Evolutionary conservation across 2,888 invertebrate species (phyloP), one percentile per base, ranked within the genome.

Genomic region (Ormia ochracea): DNA sequence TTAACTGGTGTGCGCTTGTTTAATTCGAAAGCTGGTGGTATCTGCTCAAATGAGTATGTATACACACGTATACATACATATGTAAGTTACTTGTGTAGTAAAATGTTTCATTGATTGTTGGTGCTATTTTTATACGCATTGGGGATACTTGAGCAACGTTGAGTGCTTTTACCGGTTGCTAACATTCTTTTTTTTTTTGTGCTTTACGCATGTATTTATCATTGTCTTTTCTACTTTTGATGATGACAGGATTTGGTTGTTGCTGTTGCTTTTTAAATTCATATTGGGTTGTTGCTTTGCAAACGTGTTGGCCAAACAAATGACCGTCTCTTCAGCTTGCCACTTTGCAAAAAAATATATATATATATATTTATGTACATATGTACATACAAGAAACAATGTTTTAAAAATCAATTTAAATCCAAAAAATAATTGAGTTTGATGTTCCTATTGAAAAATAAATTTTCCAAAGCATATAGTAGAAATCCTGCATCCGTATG

Each of bases 141-240:
- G 80, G 75, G 72, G 56, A 80, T 76, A 80, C 80, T 76, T 68
- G 50, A 76, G 72, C 68, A 58, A 56, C 68, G 76, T 68, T 76
- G 80, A 80, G 80, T 80, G 61, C 76, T 76, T 76, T 76, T 70
- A 76, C 80, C 80, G 80, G 76, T 80, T 76, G 72, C 80, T 73
- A 75, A 68, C 48, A 76, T 43, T 50, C 12, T 52, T 26, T 5
- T 23, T 26, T 45, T 63, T 36, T 54, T 33, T 26, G 9, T 45
- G 19, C 1, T 3, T 5, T 41, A 9, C 31, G 77, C 7, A 48
- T 61, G 7, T 69, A 59, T 6, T 41, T 26, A 23, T 31, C n/a
- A n/a, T n/a, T n/a, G n/a, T n/a, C n/a, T n/a, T n/a, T n/a, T n/a
- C n/a, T 61, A 17, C 4, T 56, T 38, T 23, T 33, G 17, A 61